Percentiles rank a stretch among this genome's conserved stretches.
Evolutionary conservation across 2,888 invertebrate species (phyloP).

Genomic region (Globia sparganii): DNA sequence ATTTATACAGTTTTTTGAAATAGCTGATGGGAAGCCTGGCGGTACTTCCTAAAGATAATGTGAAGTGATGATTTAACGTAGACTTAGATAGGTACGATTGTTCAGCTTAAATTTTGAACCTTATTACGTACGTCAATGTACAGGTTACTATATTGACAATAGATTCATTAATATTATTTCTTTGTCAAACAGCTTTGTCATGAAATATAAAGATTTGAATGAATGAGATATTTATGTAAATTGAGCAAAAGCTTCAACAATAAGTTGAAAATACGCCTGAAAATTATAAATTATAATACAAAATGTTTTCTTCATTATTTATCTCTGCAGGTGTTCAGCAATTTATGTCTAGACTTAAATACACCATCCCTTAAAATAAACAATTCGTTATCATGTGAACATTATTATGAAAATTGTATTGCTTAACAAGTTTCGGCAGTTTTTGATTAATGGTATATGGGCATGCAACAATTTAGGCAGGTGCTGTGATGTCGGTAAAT

Average conservation of each 20-base stretch:
- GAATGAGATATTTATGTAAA: constrained; percentile 41
- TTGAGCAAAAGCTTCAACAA: constrained; percentile 1
- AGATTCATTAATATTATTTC: constrained; percentile 13
- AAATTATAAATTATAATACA: neutral
- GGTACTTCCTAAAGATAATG: too few species aligned
- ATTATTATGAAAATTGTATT: constrained; percentile 74
- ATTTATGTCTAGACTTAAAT: constrained; percentile 19
- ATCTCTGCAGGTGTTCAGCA: neutral
- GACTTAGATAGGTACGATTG: neutral
- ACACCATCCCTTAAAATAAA: constrained; percentile 44
- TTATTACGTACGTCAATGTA: neutral
- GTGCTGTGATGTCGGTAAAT: constrained; percentile 76
- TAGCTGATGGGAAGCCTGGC: neutral
- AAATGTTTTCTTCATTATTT: neutral
- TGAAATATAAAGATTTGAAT: constrained; percentile 34
- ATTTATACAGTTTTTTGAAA: neutral
- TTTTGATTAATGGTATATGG: constrained; percentile 80
- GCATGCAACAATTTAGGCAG: constrained; percentile 83
- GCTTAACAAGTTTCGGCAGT: constrained; percentile 78
- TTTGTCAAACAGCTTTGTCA: constrained; percentile 25
- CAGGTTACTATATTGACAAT: constrained; percentile 17
- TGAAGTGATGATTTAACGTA: neutral
- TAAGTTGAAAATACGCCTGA: constrained; percentile 4
- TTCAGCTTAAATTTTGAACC: constrained; percentile 4
- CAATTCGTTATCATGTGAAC: constrained; percentile 65